Conservation (phyloP, 2,113 vertebrate species). For the human (Homo sapiens) region GRCh38 chr12:11353001-11353500, state of each 20-base stretch:
- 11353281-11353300: accelerated
- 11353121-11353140: accelerated
- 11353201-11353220: too few species aligned
- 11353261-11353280: not conserved
- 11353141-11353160: too few species aligned
- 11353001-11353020: not conserved
- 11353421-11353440: not conserved
- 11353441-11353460: not conserved
- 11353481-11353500: not conserved
- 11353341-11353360: accelerated
- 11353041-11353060: not conserved
- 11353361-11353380: not conserved
- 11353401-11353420: accelerated
- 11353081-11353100: not conserved
- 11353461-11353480: too few species aligned
- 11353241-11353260: not conserved
- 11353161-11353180: too few species aligned
- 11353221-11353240: accelerated
- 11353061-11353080: not conserved
- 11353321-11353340: not conserved
- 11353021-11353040: not conserved
- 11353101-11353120: not conserved
- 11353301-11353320: too few species aligned
- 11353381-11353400: not conserved
- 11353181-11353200: too few species aligned